phyloP scores from a whole-genome alignment of 2,797 vertebrate species.

The Sebastes hopkinsi region DNA sequence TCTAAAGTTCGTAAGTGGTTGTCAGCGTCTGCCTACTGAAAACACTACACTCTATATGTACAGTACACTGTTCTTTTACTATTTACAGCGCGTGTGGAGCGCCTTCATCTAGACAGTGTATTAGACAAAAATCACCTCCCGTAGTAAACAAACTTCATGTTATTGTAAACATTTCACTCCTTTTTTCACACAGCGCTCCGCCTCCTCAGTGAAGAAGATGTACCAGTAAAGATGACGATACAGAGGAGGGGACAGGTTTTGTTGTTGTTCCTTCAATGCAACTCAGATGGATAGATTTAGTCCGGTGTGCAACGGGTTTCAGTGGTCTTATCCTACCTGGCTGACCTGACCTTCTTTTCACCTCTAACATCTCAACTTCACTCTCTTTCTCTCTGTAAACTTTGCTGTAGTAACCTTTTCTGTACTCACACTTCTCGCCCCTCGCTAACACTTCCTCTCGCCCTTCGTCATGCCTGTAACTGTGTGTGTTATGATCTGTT shows the following conservation, averaged over 20 bases:
- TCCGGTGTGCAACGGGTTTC: neutral
- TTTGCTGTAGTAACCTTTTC: neutral
- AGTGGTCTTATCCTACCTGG: neutral
- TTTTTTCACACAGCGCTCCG: constrained; percentile 32
- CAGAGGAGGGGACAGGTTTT: neutral
- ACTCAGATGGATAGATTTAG: neutral
- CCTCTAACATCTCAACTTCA: neutral
- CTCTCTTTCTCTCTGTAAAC: neutral
- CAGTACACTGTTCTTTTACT: constrained; percentile 40
- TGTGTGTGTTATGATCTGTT: constrained; percentile 30
- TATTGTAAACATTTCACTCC: constrained; percentile 78
- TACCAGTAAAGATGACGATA: neutral
- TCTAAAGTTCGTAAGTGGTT: neutral
- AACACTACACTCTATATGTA: constrained; percentile 39
- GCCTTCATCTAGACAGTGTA: neutral
- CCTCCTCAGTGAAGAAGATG: constrained; percentile 13
- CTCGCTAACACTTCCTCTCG: constrained; percentile 23
- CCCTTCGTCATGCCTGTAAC: constrained; percentile 21
- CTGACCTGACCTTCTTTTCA: neutral
- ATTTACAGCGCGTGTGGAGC: constrained; percentile 68
- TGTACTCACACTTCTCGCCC: neutral
- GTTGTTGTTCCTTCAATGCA: neutral
- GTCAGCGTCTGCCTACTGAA: constrained; percentile 8
- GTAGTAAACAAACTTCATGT: constrained; percentile 49
- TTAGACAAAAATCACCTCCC: constrained; percentile 21